Base-by-base conservation (phyloP, 2,888 invertebrate genomes). In the Drosophila nigricruria region DNA sequence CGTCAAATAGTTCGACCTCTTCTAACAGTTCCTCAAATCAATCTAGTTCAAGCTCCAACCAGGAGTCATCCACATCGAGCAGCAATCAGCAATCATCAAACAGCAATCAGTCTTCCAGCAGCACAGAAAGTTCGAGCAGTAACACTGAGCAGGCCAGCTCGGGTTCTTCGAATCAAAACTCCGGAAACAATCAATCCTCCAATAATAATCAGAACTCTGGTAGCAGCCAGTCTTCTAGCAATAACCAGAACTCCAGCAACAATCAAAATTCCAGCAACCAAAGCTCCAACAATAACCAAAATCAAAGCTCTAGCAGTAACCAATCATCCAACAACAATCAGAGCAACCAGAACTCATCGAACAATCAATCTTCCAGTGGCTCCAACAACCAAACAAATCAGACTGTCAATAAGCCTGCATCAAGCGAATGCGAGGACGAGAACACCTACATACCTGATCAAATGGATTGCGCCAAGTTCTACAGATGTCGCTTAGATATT, bases 391-490 rank as follows among this genome's bases (percentile, higher is more conserved):
- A 64, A 36, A 27, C 71, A 18, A 56, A 42, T 42, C 56, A 69
- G n/a, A 53, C 9, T 40, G n/a, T 10, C 14, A 73, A 30, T 52
- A 70, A 77, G 4, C 79, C 83, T 1, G 69, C 61, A 20, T 45
- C 75, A 2, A 70, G 70, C 0, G 73, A 90, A 52, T 94, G 94
- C 62, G 77, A 74, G 10, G 74, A 89, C 23, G 93, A 93, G 57
- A 93, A 93, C 30, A 90, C 85, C 25, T 94, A 93, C 75, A 82
- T 94, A 18, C 89, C 92, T 0, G 93, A 94, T 81, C 73, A 88
- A n/a, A 68, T 86, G 1, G 93, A 95, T 75, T 95, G 95, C 69
- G 93, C 92, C 42, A 95, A 94, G 76, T 95, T 95, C 89, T 94
- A 94, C 79, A 93, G 95, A 64, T 95, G 95, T 79, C 93, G 93